Evolutionary conservation across 2,888 invertebrate genomes (phyloP).

Genomic region (Mamestra brassicae): DNA sequence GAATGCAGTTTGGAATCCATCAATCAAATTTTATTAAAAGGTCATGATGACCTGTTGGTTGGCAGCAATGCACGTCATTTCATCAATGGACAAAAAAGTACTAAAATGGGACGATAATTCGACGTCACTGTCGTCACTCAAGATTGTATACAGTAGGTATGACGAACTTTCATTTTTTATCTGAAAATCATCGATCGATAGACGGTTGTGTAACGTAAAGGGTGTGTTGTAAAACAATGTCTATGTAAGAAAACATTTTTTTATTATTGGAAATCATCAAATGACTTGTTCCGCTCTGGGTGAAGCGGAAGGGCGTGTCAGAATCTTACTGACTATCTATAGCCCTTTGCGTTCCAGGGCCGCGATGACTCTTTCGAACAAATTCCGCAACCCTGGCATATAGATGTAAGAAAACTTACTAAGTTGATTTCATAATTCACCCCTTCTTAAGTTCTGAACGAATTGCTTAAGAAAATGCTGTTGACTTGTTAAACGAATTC

Average conservation of each 20-base stretch:
- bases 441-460: no score
- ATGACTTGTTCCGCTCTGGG: no score
- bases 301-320: no score
- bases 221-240: no score
- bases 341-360: no score
- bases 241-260: background rate
- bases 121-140: background rate
- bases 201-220: background rate
- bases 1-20: constrained; percentile 12
- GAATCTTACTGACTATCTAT: no score
- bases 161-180: no score
- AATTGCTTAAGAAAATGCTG: background rate
- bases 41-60: constrained; percentile 1
- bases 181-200: background rate
- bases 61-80: background rate
- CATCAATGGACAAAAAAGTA: background rate
- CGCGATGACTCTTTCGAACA: no score
- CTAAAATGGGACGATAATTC: background rate
- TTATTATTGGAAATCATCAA: no score
- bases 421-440: background rate
- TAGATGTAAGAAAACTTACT: background rate
- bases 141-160: background rate
- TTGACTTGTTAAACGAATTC: background rate
- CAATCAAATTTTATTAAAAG: constrained; percentile 21
- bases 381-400: no score